Conservation (phyloP, 2,113 vertebrate species). For the Rhinoptilus africanus region DNA sequence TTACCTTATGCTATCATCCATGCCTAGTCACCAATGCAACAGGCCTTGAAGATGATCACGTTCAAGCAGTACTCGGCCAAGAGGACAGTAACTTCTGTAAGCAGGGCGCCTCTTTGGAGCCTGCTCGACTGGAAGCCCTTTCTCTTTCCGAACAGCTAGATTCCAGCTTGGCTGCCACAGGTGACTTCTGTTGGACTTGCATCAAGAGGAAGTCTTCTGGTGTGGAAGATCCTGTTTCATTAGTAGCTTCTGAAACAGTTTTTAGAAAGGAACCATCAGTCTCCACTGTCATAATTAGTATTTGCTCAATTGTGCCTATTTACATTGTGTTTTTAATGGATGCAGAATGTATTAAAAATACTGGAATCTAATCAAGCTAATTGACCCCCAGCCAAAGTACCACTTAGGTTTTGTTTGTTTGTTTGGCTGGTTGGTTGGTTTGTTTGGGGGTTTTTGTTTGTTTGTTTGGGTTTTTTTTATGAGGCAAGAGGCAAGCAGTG, state of each 20-base stretch:
- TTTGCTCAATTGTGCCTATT: neutral
- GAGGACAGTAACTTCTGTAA: neutral
- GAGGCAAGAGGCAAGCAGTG: neutral
- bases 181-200: neutral
- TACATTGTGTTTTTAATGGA: neutral
- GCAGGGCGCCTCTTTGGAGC: neutral
- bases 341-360: neutral
- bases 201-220: rapidly evolving
- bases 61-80: neutral
- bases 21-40: neutral
- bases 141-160: neutral
- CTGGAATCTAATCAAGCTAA: neutral
- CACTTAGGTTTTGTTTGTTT: neutral
- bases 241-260: neutral
- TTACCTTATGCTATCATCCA: neutral
- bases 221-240: neutral
- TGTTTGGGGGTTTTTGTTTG: neutral
- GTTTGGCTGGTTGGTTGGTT: neutral
- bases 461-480: neutral
- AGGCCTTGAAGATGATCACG: neutral
- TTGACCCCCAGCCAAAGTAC: neutral
- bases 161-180: neutral
- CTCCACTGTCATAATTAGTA: neutral
- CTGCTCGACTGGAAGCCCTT: neutral
- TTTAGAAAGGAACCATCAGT: neutral